phyloP scores from a whole-genome alignment of 2,113 vertebrate genomes.

The Hoplias malabaricus region DNA sequence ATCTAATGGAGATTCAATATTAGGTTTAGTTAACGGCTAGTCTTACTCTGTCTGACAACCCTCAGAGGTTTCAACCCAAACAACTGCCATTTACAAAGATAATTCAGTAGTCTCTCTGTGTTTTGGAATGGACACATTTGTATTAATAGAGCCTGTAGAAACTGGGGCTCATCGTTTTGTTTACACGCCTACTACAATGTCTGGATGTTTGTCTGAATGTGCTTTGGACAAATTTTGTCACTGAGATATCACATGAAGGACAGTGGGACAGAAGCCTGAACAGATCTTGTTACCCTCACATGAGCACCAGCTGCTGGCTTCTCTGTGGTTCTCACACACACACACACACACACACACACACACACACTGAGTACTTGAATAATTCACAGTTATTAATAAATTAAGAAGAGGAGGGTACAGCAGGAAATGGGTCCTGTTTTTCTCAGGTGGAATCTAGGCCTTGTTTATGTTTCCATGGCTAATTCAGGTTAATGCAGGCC shows the following conservation, averaged over 20 bases:
- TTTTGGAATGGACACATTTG: neutral
- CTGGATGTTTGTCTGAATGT: neutral
- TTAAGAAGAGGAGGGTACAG: constrained; percentile 9
- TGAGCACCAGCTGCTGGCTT: constrained; percentile 20
- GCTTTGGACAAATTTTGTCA: neutral
- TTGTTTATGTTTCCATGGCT: constrained; percentile 12
- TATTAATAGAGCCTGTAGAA: neutral
- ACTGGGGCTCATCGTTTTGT: neutral
- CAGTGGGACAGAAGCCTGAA: neutral
- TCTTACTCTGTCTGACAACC: neutral
- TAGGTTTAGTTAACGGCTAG: neutral
- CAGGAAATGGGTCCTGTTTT: neutral
- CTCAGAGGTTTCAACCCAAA: neutral
- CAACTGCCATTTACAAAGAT: constrained; percentile 3
- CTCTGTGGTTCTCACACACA: neutral
- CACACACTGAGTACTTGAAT: constrained; percentile 44
- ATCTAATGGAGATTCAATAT: neutral
- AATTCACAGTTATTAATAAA: constrained; percentile 48
- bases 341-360: neutral
- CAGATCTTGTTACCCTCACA: constrained; percentile 24
- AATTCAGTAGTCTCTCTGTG: neutral
- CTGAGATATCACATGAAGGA: neutral
- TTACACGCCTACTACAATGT: neutral
- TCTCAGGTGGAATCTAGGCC: constrained; percentile 19
- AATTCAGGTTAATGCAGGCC: neutral